Base-by-base conservation (phyloP, 64 coral and sea anemone genomes). In the Stylophora pistillata region DNA sequence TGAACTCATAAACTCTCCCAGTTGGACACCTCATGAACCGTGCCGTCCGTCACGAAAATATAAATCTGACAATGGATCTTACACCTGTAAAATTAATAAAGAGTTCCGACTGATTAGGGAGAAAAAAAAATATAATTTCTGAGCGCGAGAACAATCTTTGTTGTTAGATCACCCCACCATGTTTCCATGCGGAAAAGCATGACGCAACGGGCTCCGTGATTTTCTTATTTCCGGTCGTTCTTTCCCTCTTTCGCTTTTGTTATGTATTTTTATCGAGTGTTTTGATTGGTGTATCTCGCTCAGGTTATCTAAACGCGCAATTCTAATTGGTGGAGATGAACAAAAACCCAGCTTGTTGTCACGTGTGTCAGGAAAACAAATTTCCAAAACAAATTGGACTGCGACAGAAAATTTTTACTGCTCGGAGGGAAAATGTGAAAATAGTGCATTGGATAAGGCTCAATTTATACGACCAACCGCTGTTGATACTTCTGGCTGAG, bases 261-360 rank as follows among this genome's bases (percentile, higher is more conserved):
- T 21, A 63, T 69, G 29, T 70, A 47, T 41, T 53, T 70, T 66
- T 69, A 33, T 84, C 61, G 60, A 47, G 21, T 10, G 5, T 25
- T 30, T 11, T 54, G 80, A 84, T 84, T 84, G 80, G 80, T 69
- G 15, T 11, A 14, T 68, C 69, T 63, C 13, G 21, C 61, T 84
- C 80, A 84, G 60, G 80, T 62, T 84, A 84, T 84, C 80, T 53
- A 70, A 53, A 34, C 62, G 2, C 15, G 62, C 61, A 4, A n/a
- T 27, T 84, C 80, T 53, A 68, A 84, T 84, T 84, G 80, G 80
- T 84, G 80, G 23, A 84, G 69, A 68, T 47, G 32, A 84, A 84
- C 80, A 70, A 84, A 69, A 84, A n/a, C 79, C 59, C 18, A 69
- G 21, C 80, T 23, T 14, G 30, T 10, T 65, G 80, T 70, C 80